These are phyloP conservation scores for Acanthis flammea DNA, from an alignment of 2,797 vertebrate species.

Conservation along the genomic window DNA sequence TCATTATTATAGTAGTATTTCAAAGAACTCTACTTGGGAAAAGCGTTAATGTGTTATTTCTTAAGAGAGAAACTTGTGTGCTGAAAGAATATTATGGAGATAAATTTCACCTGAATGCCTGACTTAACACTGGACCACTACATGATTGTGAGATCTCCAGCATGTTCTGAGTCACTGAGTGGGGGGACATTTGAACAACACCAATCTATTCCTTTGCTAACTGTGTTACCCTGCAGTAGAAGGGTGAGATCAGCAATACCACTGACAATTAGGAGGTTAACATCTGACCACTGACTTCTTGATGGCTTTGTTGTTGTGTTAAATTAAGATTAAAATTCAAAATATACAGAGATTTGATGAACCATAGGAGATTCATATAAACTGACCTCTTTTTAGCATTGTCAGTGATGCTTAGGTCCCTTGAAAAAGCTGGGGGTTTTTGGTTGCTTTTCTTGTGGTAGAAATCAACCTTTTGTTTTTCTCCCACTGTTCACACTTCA, in stretches of 20 bases:
- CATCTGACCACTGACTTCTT: background rate
- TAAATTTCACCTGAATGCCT: background rate
- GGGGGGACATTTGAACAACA: background rate
- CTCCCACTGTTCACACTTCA: background rate
- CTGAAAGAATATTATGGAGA: background rate
- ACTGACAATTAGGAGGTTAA: background rate
- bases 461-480: background rate
- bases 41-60: background rate
- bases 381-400: background rate
- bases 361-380: background rate
- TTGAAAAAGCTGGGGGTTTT: rapidly evolving
- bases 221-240: background rate
- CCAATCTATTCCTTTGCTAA: background rate
- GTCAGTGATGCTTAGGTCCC: background rate
- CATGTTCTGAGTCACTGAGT: background rate
- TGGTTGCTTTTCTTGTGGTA: rapidly evolving
- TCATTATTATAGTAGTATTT: background rate
- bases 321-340: background rate
- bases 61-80: background rate
- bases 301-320: background rate
- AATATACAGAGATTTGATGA: background rate
- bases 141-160: background rate
- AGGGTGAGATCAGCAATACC: background rate
- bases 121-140: background rate
- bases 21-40: background rate